Evolutionary conservation across 2,888 invertebrate species (phyloP).

Genomic region (Thymelicus acteon): DNA sequence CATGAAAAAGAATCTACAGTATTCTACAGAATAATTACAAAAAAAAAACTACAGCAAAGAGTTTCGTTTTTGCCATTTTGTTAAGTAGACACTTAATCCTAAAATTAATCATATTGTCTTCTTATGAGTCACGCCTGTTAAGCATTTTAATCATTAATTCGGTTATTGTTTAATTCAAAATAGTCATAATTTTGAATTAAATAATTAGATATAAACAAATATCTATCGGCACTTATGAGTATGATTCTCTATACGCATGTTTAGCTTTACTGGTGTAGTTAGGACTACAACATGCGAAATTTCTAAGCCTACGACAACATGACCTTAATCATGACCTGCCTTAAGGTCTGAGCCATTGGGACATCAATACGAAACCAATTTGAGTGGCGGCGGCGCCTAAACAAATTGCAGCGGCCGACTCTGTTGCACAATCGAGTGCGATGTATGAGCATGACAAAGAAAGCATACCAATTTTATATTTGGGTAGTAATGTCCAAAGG

Average conservation of each 20-base stretch:
- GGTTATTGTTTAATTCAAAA: too few species aligned
- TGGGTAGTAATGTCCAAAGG: slow-evolving; percentile 70
- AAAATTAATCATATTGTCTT: too few species aligned
- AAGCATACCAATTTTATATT: slow-evolving; percentile 70
- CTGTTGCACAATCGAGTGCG: slow-evolving; percentile 53
- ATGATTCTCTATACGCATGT: too few species aligned
- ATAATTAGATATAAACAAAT: too few species aligned
- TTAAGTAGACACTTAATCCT: too few species aligned
- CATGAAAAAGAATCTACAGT: not conserved
- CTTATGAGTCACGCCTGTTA: too few species aligned
- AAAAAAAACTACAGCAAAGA: too few species aligned
- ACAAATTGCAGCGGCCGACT: slow-evolving; percentile 55
- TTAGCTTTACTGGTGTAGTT: not conserved
- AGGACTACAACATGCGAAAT: slow-evolving; percentile 14
- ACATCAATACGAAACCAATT: slow-evolving; percentile 68
- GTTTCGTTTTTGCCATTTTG: too few species aligned
- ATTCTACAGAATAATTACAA: too few species aligned
- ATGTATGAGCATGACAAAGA: slow-evolving; percentile 57
- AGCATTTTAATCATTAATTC: too few species aligned
- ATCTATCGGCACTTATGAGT: too few species aligned
- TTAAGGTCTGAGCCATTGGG: slow-evolving; percentile 74
- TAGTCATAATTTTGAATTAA: too few species aligned
- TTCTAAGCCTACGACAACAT: slow-evolving; percentile 69
- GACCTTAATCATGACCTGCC: slow-evolving; percentile 80
- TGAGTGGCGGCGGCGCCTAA: slow-evolving; percentile 64